phyloP scores from a whole-genome alignment of 37 sponge, comb jelly and placozoan species.

The Bolinopsis microptera region DNA sequence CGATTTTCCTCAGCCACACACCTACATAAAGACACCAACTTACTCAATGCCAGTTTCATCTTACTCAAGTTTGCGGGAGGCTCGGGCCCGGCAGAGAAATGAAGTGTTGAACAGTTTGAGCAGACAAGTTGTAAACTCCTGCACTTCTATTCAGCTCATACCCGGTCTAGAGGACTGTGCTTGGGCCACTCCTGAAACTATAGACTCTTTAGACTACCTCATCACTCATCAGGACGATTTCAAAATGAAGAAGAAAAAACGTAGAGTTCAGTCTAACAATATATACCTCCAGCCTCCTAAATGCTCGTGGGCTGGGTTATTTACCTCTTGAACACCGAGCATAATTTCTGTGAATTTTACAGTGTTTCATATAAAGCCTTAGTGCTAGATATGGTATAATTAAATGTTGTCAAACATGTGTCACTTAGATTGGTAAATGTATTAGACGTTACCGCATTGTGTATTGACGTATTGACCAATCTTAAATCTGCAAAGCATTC shows the following conservation, averaged over 20 bases:
- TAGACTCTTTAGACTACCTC: conserved; percentile 25
- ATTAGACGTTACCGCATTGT: too few species aligned
- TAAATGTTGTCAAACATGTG: background rate
- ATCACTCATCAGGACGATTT: conserved; percentile 36
- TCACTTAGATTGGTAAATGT: too few species aligned
- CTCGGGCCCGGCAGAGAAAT: background rate
- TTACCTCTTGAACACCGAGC: background rate
- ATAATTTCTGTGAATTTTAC: too few species aligned
- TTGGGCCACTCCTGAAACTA: conserved; percentile 12
- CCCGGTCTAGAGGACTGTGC: conserved; percentile 12
- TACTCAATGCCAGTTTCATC: background rate
- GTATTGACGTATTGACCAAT: too few species aligned
- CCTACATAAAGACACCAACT: conserved; percentile 32
- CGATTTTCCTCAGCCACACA: conserved; percentile 28
- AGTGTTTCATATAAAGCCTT: too few species aligned
- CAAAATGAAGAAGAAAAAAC: background rate
- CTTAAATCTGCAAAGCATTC: too few species aligned
- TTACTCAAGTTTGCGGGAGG: conserved; percentile 23
- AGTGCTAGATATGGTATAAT: background rate
- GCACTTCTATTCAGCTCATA: conserved; percentile 29
- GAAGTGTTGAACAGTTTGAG: conserved; percentile 52
- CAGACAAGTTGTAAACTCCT: conserved; percentile 5
- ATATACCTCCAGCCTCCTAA: conserved; percentile 1
- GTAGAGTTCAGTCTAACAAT: background rate
- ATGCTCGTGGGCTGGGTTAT: conserved; percentile 19